phyloP scores from a whole-genome alignment of 2,797 vertebrate genomes.

The Anniella stebbinsi region DNA sequence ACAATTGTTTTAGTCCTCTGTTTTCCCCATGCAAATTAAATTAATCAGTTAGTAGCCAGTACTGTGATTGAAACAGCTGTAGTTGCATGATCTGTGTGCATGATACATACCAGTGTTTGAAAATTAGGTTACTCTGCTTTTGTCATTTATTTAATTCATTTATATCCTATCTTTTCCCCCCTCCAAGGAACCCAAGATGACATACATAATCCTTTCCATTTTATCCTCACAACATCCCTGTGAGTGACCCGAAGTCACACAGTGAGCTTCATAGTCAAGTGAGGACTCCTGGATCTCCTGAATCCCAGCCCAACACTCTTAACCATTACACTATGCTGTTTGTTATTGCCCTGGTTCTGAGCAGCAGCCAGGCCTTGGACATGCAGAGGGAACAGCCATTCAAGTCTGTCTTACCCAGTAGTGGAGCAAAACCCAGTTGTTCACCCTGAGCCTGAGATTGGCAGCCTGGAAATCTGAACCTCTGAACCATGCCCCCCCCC shows the following conservation, averaged over 20 bases:
- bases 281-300: too few species aligned
- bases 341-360: background rate
- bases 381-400: background rate
- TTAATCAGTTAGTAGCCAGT: background rate
- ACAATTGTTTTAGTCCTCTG: conserved; percentile 1
- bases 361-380: background rate
- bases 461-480: too few species aligned
- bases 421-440: background rate
- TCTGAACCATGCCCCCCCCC: background rate
- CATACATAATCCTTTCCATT: too few species aligned
- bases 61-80: background rate
- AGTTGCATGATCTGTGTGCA: background rate
- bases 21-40: background rate
- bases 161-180: too few species aligned
- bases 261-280: too few species aligned
- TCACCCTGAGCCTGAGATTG: background rate
- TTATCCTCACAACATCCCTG: too few species aligned
- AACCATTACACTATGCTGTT: too few species aligned
- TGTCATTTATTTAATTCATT: too few species aligned
- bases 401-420: background rate
- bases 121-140: background rate
- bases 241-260: too few species aligned
- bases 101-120: background rate
- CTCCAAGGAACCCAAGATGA: too few species aligned
- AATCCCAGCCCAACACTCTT: too few species aligned